These are phyloP conservation scores for Podarcis lilfordi DNA, from an alignment of 2,797 vertebrate genomes.

Conservation along the genomic window DNA sequence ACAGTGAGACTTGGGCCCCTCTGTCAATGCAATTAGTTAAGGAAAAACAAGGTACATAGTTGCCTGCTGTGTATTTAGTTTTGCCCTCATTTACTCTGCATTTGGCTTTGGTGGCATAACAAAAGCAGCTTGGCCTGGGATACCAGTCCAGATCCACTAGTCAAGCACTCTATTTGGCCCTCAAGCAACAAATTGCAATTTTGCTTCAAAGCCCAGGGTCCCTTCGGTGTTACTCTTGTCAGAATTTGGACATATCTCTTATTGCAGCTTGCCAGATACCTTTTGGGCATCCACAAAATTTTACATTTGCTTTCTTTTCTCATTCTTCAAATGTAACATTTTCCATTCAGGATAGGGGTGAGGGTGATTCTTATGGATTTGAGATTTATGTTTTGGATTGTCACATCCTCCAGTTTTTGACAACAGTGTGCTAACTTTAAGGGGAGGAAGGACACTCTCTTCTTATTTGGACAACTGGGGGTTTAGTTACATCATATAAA, in stretches of 20 bases:
- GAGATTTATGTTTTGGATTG: background rate
- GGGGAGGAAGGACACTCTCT: background rate
- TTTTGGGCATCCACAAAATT: background rate
- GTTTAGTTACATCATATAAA: background rate
- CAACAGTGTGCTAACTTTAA: background rate
- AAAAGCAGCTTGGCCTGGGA: background rate
- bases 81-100: background rate
- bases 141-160: background rate
- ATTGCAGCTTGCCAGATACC: background rate
- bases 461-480: background rate
- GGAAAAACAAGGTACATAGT: no score
- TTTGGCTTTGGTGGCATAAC: background rate
- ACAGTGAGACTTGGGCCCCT: no score
- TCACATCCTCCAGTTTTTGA: background rate
- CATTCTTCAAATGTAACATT: background rate
- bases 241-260: background rate
- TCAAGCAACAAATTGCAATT: no score
- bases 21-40: no score
- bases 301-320: background rate
- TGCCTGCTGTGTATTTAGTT: no score
- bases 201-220: background rate
- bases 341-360: background rate
- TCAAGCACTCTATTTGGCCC: background rate
- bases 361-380: background rate
- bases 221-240: background rate